Evolutionary conservation across 2,888 invertebrate genomes (phyloP).

Genomic region (Limenitis arthemis): DNA sequence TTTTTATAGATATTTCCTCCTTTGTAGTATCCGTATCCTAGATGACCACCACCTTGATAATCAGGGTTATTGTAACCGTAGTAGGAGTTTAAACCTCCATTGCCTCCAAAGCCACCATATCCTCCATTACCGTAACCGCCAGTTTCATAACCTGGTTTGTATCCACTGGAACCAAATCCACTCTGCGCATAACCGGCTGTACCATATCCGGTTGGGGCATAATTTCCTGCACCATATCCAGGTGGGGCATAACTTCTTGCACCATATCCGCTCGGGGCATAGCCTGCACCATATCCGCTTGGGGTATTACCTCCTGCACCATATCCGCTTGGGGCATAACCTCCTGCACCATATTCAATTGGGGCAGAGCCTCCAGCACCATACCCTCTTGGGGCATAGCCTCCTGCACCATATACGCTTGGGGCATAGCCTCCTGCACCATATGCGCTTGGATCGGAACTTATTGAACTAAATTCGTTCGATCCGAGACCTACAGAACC

Average conservation of each 20-base stretch:
- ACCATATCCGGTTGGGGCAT: not conserved
- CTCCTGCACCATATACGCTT: not conserved
- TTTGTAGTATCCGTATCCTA: constrained; percentile 73
- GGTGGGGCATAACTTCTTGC: not conserved
- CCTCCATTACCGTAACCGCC: constrained; percentile 27
- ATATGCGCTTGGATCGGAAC: constrained; percentile 1
- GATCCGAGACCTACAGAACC: constrained; percentile 6
- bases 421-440: not conserved
- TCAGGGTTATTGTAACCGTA: constrained; percentile 71
- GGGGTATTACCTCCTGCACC: not conserved
- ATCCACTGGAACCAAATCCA: constrained; percentile 8
- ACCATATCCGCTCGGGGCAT: constrained; percentile 19
- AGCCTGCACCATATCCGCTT: constrained; percentile 4
- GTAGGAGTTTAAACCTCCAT: constrained; percentile 72
- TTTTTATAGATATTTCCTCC: constrained; percentile 55
- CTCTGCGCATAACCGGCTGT: not conserved
- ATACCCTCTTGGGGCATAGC: constrained; percentile 3
- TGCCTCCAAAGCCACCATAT: constrained; percentile 71
- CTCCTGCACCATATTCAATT: not conserved
- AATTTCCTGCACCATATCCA: constrained; percentile 1
- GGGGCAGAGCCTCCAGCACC: constrained; percentile 1
- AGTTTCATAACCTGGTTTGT: constrained; percentile 19
- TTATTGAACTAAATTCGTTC: not conserved
- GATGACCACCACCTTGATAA: constrained; percentile 68
- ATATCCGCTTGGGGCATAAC: constrained; percentile 1